These are phyloP conservation scores for Acanthurus tractus DNA, from an alignment of 2,797 vertebrate genomes.

Conservation along the genomic window DNA sequence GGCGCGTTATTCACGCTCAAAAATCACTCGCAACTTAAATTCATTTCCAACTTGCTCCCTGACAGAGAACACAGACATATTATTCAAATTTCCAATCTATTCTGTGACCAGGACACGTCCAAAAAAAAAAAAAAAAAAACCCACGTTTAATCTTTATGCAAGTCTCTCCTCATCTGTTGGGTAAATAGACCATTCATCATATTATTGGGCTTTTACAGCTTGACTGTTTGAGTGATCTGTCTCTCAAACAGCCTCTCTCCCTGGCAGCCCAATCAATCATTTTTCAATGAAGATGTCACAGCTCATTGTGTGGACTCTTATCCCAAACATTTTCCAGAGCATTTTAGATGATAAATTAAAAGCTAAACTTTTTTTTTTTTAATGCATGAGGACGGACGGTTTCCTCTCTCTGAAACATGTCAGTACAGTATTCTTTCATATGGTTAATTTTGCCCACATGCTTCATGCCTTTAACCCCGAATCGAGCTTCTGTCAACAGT, in stretches of 20 bases:
- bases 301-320: slow-evolving; percentile 75
- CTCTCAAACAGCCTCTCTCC: slow-evolving; percentile 72
- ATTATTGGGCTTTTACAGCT: slow-evolving; percentile 76
- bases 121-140: slow-evolving; percentile 27
- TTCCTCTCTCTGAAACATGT: slow-evolving; percentile 5
- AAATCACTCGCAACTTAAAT: slow-evolving; percentile 58
- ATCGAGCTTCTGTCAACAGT: slow-evolving; percentile 37
- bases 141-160: slow-evolving; percentile 73
- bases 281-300: slow-evolving; percentile 83
- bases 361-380: slow-evolving; percentile 40
- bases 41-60: slow-evolving; percentile 61
- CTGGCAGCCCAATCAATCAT: slow-evolving; percentile 79
- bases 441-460: not conserved
- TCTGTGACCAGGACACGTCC: slow-evolving; percentile 58
- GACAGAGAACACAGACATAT: slow-evolving; percentile 62
- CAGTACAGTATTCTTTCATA: not conserved
- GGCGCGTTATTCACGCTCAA: slow-evolving; percentile 23
- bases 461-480: slow-evolving; percentile 20
- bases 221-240: slow-evolving; percentile 80
- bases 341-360: slow-evolving; percentile 64
- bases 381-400: not conserved
- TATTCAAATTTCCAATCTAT: slow-evolving; percentile 67
- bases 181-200: slow-evolving; percentile 84
- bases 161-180: slow-evolving; percentile 75
- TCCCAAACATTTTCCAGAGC: slow-evolving; percentile 65